Percentiles rank a stretch among this genome's conserved stretches.
Conservation (phyloP, 2,797 vertebrate species). For the Meda fulgida region DNA sequence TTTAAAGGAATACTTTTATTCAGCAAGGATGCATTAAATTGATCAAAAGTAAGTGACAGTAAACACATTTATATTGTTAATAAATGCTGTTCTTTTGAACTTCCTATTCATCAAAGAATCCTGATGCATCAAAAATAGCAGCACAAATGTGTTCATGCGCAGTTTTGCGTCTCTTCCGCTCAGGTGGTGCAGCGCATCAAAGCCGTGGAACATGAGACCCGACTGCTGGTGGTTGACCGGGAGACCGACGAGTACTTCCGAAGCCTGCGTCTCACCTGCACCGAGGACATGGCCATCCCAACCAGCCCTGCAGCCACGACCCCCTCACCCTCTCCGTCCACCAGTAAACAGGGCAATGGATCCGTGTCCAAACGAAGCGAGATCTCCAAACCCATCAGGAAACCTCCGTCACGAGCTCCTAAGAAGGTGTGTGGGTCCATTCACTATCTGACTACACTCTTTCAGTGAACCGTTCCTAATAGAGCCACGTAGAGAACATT, state of each 20-base stretch:
- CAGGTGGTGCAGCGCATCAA: conserved; percentile 98
- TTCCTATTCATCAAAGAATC: not conserved
- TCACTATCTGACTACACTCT: not conserved
- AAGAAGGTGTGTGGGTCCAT: conserved; percentile 81
- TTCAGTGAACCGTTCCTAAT: not conserved
- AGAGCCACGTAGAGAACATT: not conserved
- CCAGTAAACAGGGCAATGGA: conserved; percentile 81
- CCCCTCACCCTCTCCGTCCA: conserved; percentile 58
- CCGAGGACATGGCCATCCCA: conserved; percentile 84
- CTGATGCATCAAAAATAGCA: too few species aligned
- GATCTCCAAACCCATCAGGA: conserved; percentile 80
- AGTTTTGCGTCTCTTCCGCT: not conserved
- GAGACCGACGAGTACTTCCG: conserved; percentile 89
- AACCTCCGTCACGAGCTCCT: conserved; percentile 79
- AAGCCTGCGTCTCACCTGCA: conserved; percentile 86
- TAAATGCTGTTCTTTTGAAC: too few species aligned
- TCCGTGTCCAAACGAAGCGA: conserved; percentile 81
- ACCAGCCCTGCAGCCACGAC: conserved; percentile 54
- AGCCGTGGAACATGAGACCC: conserved; percentile 85
- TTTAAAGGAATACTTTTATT: not conserved
- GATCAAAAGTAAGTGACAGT: not conserved
- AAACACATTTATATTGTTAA: not conserved
- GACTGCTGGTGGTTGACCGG: conserved; percentile 90
- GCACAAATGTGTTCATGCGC: not conserved
- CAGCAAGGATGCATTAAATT: not conserved